These are phyloP conservation scores for Apamea anceps DNA, from an alignment of 2,888 invertebrate genomes.

Conservation along the genomic window DNA sequence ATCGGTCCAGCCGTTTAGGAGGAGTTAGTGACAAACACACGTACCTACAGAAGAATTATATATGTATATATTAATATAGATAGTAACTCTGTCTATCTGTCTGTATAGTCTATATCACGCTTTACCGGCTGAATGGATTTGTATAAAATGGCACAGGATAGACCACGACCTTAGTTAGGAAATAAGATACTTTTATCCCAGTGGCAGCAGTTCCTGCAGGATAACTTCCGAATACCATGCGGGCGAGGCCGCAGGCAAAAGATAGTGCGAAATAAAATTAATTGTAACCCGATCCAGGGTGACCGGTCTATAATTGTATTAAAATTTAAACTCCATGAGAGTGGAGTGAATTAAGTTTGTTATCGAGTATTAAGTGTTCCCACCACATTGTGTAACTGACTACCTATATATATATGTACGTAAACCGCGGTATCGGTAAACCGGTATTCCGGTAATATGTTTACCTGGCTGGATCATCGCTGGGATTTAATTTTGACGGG, in stretches of 20 bases:
- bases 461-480: constrained; percentile 24
- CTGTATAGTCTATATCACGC: too few species aligned
- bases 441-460: constrained; percentile 32
- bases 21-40: too few species aligned
- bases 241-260: not conserved
- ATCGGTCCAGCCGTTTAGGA: too few species aligned
- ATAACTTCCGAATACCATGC: not conserved
- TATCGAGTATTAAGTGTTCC: constrained; percentile 49
- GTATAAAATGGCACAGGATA: too few species aligned
- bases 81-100: too few species aligned
- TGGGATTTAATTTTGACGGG: constrained; percentile 14
- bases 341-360: constrained; percentile 43
- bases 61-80: too few species aligned
- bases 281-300: not conserved
- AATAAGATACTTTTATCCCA: not conserved
- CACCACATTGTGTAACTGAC: constrained; percentile 28
- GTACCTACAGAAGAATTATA: too few species aligned
- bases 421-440: constrained; percentile 17
- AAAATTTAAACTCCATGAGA: constrained; percentile 24
- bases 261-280: not conserved
- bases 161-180: not conserved
- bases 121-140: too few species aligned
- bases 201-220: not conserved
- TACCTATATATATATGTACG: not conserved
- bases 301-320: constrained; percentile 18